Evolutionary conservation across 1,140 invertebrate species (phyloP).

Genomic region (Drosophila cardini): DNA sequence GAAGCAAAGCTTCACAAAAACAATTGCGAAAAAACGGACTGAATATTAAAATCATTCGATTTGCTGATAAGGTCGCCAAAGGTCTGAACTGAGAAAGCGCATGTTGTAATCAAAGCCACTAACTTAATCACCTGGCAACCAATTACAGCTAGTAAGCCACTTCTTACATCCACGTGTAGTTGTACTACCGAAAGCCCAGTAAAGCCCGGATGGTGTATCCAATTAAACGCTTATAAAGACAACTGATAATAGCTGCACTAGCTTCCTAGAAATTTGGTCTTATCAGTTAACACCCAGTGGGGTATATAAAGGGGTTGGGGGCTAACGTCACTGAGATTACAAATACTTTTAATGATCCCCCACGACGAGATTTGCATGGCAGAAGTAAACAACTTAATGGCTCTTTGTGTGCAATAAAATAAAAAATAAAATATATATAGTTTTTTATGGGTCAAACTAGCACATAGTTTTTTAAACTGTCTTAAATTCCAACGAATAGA

Average conservation of each 20-base stretch:
- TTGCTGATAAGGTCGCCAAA: conserved; percentile 32
- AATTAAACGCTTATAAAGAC: not conserved
- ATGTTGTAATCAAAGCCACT: conserved; percentile 48
- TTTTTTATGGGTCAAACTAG: no score
- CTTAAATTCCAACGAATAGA: not conserved
- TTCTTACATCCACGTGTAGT: conserved; percentile 7
- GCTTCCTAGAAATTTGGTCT: not conserved
- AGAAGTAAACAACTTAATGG: conserved; percentile 65
- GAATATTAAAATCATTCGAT: conserved; percentile 53
- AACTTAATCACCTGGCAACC: conserved; percentile 63
- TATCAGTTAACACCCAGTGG: conserved; percentile 46
- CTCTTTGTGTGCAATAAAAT: conserved; percentile 16
- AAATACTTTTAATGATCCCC: conserved; percentile 2
- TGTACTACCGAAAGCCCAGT: not conserved
- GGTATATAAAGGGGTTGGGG: conserved; percentile 13
- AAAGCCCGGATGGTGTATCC: not conserved
- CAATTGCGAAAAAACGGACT: conserved; percentile 48
- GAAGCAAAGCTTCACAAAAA: conserved; percentile 28
- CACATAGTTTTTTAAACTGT: not conserved
- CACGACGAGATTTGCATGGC: conserved; percentile 16
- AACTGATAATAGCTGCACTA: not conserved
- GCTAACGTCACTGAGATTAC: conserved; percentile 25
- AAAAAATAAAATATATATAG: no score
- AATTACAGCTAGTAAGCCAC: not conserved
- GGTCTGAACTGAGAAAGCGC: conserved; percentile 33